Percentiles rank a stretch among this genome's conserved stretches.
phyloP scores from a whole-genome alignment of 2,113 vertebrate genomes.

The Sinocyclocheilus maitianheensis region DNA sequence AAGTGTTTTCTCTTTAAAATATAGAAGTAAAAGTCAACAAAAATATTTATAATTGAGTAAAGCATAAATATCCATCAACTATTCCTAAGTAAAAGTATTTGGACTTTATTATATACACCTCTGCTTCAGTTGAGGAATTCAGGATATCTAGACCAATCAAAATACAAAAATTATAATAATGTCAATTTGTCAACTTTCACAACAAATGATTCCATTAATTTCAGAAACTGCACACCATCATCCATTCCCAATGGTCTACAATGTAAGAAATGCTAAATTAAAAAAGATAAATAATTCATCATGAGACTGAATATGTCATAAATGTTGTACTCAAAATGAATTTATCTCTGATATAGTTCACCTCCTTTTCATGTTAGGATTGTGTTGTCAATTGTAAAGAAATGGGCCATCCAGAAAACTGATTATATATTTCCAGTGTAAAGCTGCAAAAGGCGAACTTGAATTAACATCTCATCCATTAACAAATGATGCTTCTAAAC shows the following conservation, averaged over 20 bases:
- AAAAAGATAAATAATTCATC: slow-evolving; percentile 6
- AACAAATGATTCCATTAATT: background rate
- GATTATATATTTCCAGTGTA: background rate
- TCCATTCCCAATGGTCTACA: background rate
- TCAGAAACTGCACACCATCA: background rate
- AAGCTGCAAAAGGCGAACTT: slow-evolving; percentile 9
- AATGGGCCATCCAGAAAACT: background rate
- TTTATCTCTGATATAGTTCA: background rate
- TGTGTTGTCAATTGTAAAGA: slow-evolving; percentile 2
- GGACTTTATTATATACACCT: background rate
- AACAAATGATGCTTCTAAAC: slow-evolving; percentile 9
- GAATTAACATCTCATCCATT: slow-evolving; percentile 31
- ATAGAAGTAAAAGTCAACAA: too few relatives aligned
- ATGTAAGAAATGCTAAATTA: background rate
- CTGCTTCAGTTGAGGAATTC: background rate
- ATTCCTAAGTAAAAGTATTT: background rate
- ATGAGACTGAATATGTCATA: background rate
- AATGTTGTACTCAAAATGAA: background rate
- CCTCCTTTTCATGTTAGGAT: background rate
- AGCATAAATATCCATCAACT: too few relatives aligned
- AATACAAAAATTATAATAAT: background rate
- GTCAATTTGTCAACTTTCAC: background rate
- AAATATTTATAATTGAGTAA: too few relatives aligned
- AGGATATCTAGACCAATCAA: background rate
- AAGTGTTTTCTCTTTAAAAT: too few relatives aligned